Evolutionary conservation across 2,113 vertebrate species (phyloP).

Genomic region (Gavia stellata): DNA sequence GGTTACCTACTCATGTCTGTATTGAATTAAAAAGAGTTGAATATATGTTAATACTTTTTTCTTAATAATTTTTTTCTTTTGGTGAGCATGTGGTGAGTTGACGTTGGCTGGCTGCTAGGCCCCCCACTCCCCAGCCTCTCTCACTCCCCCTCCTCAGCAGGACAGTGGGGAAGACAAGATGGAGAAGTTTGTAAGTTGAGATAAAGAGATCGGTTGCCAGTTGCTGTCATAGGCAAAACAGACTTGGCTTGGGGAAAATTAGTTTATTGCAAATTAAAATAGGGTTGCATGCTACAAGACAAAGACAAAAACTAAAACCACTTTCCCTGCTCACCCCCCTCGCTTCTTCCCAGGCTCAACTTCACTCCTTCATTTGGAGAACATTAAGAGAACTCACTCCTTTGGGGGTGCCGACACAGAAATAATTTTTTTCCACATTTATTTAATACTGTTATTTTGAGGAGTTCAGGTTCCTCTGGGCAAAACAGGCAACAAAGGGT

Average conservation of each 20-base stretch:
- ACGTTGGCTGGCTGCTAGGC: neutral
- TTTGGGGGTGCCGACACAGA: too few relatives aligned
- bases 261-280: neutral
- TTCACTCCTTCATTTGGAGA: neutral
- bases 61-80: neutral
- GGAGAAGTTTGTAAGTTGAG: neutral
- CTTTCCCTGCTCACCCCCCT: neutral
- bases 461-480: neutral
- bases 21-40: neutral
- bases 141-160: neutral
- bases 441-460: neutral
- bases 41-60: neutral
- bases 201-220: neutral
- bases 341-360: neutral
- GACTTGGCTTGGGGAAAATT: neutral
- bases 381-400: too few relatives aligned
- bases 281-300: neutral
- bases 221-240: neutral
- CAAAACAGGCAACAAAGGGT: neutral
- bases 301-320: neutral
- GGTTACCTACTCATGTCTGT: neutral
- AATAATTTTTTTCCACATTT: neutral
- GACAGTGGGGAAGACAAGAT: neutral
- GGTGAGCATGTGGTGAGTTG: neutral
- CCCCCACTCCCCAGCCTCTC: accelerated